A percentile compares a stretch with the other conserved stretches of the same genome.
These are phyloP conservation scores for Zoroaster sp. DNA, from an alignment of 53 echinoderm and acorn worm species.

Conservation along the genomic window DNA sequence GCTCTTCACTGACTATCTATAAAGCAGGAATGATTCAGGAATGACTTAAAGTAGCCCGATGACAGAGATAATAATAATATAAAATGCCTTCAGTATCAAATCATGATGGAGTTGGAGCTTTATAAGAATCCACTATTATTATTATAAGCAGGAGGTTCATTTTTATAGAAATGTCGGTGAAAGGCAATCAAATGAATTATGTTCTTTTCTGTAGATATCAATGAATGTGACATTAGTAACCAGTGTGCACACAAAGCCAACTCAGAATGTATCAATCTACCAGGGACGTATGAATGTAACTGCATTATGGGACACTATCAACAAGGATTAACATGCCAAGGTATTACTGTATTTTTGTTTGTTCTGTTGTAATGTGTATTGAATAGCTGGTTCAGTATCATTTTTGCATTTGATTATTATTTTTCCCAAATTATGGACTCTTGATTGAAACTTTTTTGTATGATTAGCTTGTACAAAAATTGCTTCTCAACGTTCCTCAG, in stretches of 20 bases:
- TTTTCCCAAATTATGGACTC: not conserved
- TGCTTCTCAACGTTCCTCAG: not conserved
- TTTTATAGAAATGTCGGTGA: not conserved
- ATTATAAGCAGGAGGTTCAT: not conserved
- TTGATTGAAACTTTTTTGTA: not conserved
- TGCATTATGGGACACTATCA: slow-evolving; percentile 64
- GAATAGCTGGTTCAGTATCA: not conserved
- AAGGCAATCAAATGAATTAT: not conserved
- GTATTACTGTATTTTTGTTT: not conserved
- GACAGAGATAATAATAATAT: not conserved
- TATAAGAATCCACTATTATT: not conserved
- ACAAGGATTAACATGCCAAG: not conserved
- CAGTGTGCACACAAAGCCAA: slow-evolving; percentile 50
- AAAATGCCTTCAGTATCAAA: too few species aligned
- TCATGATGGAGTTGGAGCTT: too few species aligned
- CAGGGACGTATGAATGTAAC: slow-evolving; percentile 56
- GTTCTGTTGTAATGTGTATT: not conserved
- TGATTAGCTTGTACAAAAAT: not conserved
- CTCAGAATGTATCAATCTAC: slow-evolving; percentile 58
- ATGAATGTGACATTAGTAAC: slow-evolving; percentile 54
- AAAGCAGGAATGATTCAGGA: too few species aligned
- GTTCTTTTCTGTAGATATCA: slow-evolving; percentile 43
- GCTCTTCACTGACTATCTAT: too few species aligned
- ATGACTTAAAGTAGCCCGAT: not conserved
- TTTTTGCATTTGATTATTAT: not conserved